phyloP scores from a whole-genome alignment of 1,140 invertebrate species.

The Bombus vancouverensis region DNA sequence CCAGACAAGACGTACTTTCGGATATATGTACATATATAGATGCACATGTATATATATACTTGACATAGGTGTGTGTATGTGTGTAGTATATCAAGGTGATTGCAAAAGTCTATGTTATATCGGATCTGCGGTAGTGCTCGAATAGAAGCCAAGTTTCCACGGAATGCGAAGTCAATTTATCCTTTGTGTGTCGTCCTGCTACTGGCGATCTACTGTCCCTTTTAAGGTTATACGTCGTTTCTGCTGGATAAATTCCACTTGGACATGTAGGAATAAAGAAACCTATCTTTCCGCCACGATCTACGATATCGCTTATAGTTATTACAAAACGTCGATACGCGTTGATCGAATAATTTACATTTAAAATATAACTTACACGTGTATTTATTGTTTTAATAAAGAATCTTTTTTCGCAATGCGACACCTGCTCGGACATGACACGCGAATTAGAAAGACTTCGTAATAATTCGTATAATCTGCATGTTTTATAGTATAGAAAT shows the following conservation, averaged over 20 bases:
- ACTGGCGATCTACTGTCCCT: neutral
- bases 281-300: neutral
- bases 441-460: neutral
- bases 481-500: neutral
- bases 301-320: too few relatives aligned
- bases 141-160: conserved; percentile 37
- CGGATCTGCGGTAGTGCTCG: neutral
- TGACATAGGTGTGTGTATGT: neutral
- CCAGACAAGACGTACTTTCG: neutral
- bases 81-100: neutral
- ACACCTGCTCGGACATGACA: neutral
- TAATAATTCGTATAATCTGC: neutral
- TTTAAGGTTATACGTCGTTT: conserved; percentile 9
- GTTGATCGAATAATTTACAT: too few relatives aligned
- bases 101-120: conserved; percentile 7
- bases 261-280: neutral
- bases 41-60: too few relatives aligned
- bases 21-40: too few relatives aligned
- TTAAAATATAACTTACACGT: too few relatives aligned
- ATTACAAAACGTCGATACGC: too few relatives aligned
- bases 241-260: conserved; percentile 1
- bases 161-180: conserved; percentile 37
- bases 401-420: neutral
- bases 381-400: too few relatives aligned
- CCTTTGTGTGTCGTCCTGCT: conserved; percentile 15